Evolutionary conservation across 2,797 vertebrate genomes (phyloP).

Genomic region (Myotis planiceps): DNA sequence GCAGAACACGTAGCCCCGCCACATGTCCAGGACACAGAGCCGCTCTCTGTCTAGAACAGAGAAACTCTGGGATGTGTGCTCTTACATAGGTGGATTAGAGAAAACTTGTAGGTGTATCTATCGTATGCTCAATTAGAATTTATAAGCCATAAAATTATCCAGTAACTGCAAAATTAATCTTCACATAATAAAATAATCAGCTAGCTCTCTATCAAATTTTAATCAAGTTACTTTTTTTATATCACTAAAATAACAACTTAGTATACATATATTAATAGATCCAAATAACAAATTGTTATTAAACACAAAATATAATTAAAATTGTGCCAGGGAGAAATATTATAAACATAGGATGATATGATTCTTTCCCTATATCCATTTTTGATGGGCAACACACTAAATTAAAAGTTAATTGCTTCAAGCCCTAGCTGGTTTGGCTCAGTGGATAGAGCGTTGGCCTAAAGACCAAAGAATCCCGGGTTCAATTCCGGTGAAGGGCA

Average conservation of each 20-base stretch:
- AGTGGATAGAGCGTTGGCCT: no score
- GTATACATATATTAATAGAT: neutral
- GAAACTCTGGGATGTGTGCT: neutral
- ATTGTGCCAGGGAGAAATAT: neutral
- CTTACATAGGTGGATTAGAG: neutral
- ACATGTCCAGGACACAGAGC: no score
- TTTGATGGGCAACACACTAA: neutral
- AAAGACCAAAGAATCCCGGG: no score
- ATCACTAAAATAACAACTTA: neutral
- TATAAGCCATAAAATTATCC: neutral
- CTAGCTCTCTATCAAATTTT: neutral
- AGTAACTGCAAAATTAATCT: neutral
- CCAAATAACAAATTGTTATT: slow-evolving; percentile 9
- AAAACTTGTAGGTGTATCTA: neutral
- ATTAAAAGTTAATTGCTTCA: neutral
- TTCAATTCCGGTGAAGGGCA: no score
- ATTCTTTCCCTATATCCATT: neutral
- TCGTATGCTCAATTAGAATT: neutral
- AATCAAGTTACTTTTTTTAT: neutral
- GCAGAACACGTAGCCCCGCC: neutral
- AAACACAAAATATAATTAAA: neutral
- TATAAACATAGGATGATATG: neutral
- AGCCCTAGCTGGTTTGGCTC: no score
- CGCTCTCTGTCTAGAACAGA: neutral
- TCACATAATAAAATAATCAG: neutral